These are phyloP conservation scores for Pyralis farinalis DNA, from an alignment of 2,888 invertebrate species.

Conservation along the genomic window DNA sequence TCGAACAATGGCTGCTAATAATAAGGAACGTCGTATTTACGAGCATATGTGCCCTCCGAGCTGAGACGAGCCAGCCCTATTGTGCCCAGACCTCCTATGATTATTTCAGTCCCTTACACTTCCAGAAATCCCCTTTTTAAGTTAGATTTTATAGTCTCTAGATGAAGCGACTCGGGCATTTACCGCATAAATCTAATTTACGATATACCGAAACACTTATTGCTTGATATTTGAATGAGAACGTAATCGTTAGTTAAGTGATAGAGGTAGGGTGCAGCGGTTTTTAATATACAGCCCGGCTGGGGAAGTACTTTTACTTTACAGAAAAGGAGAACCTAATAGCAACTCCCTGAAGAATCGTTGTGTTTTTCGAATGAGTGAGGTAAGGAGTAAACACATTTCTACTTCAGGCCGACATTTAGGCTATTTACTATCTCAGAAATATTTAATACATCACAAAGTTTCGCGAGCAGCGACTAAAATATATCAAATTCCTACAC, in stretches of 20 bases:
- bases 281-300: no score
- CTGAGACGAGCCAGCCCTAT: conserved; percentile 72
- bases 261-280: conserved; percentile 9
- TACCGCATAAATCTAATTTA: conserved; percentile 52
- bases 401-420: no score
- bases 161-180: conserved; percentile 55
- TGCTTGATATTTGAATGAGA: conserved; percentile 34
- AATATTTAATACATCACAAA: no score
- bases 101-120: conserved; percentile 69
- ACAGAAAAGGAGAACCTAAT: no score
- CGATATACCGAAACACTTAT: conserved; percentile 42
- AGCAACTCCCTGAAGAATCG: no score
- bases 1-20: conserved; percentile 77
- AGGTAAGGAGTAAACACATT: no score
- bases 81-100: conserved; percentile 78
- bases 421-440: no score
- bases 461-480: no score
- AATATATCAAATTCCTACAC: no score
- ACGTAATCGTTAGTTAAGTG: conserved; percentile 37
- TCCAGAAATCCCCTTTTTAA: conserved; percentile 66
- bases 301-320: no score
- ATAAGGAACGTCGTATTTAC: conserved; percentile 77
- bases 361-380: no score
- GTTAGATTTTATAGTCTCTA: conserved; percentile 57
- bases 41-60: conserved; percentile 75